phyloP scores from a whole-genome alignment of 2,113 vertebrate species.

The Sprattus sprattus region DNA sequence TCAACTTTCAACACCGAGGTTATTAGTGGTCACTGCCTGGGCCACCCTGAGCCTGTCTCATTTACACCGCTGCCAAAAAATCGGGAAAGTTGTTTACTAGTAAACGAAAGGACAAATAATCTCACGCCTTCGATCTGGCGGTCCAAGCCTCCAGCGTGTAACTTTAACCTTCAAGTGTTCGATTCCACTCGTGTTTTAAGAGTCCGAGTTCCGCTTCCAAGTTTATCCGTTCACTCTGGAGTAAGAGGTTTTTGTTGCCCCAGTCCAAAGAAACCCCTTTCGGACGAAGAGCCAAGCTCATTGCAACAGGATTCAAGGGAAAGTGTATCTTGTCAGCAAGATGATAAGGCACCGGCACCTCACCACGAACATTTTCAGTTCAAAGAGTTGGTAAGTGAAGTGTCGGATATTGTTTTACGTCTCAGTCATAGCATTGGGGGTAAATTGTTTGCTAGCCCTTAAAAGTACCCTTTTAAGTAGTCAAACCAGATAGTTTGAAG shows the following conservation, averaged over 20 bases:
- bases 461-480: no score
- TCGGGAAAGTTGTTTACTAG: slow-evolving; percentile 13
- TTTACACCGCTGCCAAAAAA: background rate
- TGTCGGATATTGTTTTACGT: background rate
- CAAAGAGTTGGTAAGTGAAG: slow-evolving; percentile 69
- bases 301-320: slow-evolving; percentile 17
- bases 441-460: no score
- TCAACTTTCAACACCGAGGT: slow-evolving; percentile 1
- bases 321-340: background rate
- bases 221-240: slow-evolving; percentile 40
- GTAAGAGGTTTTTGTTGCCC: slow-evolving; percentile 37
- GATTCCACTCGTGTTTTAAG: background rate
- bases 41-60: background rate
- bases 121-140: background rate
- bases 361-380: slow-evolving; percentile 70
- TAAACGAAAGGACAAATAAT: background rate
- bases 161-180: background rate
- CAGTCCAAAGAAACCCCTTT: slow-evolving; percentile 27
- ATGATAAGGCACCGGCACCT: slow-evolving; percentile 31
- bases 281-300: background rate
- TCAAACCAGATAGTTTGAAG: no score
- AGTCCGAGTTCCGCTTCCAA: background rate
- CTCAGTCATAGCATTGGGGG: no score
- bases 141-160: background rate
- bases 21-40: background rate